Evolutionary conservation across 2,888 invertebrate species (phyloP).

Genomic region (Diloba caeruleocephala): DNA sequence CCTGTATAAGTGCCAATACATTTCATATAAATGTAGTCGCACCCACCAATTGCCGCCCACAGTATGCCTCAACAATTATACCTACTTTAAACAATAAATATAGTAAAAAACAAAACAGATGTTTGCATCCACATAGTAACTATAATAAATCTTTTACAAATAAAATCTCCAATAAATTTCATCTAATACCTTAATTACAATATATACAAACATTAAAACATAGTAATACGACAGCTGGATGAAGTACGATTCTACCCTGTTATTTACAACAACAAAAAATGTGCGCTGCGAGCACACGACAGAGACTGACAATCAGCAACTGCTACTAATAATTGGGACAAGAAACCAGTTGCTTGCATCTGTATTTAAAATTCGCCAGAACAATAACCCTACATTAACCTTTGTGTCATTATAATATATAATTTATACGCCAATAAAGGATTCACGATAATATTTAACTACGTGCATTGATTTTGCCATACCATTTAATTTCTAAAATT

Average conservation of each 20-base stretch:
- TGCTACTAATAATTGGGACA: conserved; percentile 17
- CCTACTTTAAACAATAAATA: conserved; percentile 52
- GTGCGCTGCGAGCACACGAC: conserved; percentile 28
- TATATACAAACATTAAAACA: conserved; percentile 79
- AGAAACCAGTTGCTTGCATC: conserved; percentile 14
- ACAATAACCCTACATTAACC: conserved; percentile 38
- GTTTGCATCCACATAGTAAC: conserved; percentile 51
- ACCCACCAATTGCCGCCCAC: conserved; percentile 35
- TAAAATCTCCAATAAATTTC: conserved; percentile 71
- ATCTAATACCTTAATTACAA: conserved; percentile 68
- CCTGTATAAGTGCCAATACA: conserved; percentile 19
- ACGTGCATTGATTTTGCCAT: conserved; percentile 60
- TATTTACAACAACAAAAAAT: conserved; percentile 63
- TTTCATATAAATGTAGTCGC: conserved; percentile 35
- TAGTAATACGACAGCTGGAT: conserved; percentile 73
- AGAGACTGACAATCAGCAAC: conserved; percentile 16
- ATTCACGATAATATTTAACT: conserved; percentile 53
- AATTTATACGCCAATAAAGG: conserved; percentile 46
- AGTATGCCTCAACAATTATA: conserved; percentile 37
- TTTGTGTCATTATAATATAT: conserved; percentile 41
- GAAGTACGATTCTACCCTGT: conserved; percentile 71
- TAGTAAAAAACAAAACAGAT: conserved; percentile 51
- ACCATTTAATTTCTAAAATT: conserved; percentile 46
- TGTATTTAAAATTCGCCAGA: conserved; percentile 24
- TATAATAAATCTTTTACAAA: conserved; percentile 55